Evolutionary conservation across 64 coral and sea anemone species (phyloP).

Genomic region (Montipora foliosa): DNA sequence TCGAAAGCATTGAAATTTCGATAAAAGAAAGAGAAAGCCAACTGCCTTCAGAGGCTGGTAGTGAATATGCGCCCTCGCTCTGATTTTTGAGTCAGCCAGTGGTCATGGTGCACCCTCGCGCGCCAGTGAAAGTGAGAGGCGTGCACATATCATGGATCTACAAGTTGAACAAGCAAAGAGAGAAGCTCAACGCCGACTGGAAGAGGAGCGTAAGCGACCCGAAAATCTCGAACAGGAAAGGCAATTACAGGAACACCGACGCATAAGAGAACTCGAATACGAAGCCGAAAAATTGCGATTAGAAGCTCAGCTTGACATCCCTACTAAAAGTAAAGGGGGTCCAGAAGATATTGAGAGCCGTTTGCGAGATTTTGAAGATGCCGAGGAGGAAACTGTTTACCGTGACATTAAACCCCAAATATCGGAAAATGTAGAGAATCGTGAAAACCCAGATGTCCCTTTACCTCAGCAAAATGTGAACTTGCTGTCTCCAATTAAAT

Average conservation of each 20-base stretch:
- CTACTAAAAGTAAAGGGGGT: not conserved
- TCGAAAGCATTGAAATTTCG: slow-evolving; percentile 34
- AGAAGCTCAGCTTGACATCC: slow-evolving; percentile 20
- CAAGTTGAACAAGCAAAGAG: too few species aligned
- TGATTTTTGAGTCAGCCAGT: not conserved
- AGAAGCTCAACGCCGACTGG: too few species aligned
- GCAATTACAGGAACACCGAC: too few species aligned
- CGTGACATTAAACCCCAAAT: not conserved
- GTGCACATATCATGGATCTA: too few species aligned
- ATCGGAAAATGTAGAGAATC: not conserved
- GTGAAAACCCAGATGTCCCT: not conserved
- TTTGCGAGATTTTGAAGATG: slow-evolving; percentile 45
- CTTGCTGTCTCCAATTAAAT: too few species aligned
- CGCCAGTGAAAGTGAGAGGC: too few species aligned
- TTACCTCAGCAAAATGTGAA: not conserved
- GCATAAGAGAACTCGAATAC: too few species aligned
- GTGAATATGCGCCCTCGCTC: not conserved
- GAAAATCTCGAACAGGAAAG: too few species aligned
- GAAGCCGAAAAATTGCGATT: not conserved
- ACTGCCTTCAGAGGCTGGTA: slow-evolving; percentile 5
- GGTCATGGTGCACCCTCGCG: not conserved
- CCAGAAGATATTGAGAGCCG: not conserved
- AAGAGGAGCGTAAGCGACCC: too few species aligned
- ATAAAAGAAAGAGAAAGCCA: slow-evolving; percentile 19
- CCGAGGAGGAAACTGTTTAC: not conserved